These are phyloP conservation scores for Trichogramma dendrolimi DNA, from an alignment of 2,888 invertebrate genomes.

Conservation along the genomic window DNA sequence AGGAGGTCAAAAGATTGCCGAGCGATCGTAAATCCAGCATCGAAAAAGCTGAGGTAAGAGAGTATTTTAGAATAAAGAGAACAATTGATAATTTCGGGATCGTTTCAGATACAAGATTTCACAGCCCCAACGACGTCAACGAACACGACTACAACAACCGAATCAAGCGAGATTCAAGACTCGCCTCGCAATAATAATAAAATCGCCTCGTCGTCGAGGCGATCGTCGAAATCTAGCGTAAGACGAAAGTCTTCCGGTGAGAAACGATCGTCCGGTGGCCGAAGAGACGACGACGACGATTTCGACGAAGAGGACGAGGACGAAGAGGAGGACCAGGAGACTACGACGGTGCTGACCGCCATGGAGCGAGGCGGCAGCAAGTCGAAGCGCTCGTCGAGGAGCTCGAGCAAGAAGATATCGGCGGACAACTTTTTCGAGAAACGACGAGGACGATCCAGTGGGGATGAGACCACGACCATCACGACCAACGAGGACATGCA, in stretches of 20 bases:
- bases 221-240: neutral
- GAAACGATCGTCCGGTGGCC: neutral
- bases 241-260: slow-evolving; percentile 16
- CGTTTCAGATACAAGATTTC: too few relatives aligned
- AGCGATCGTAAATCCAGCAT: slow-evolving; percentile 3
- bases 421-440: slow-evolving; percentile 15
- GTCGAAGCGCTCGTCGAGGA: slow-evolving; percentile 15
- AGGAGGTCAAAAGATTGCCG: slow-evolving; percentile 7
- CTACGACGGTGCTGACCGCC: slow-evolving; percentile 14
- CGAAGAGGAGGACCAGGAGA: slow-evolving; percentile 1
- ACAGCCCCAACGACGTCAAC: too few relatives aligned
- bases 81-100: too few relatives aligned
- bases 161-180: slow-evolving; percentile 1
- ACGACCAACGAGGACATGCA: slow-evolving; percentile 29
- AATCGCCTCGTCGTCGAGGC: neutral
- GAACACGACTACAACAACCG: too few relatives aligned
- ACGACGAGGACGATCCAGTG: slow-evolving; percentile 18
- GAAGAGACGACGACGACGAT: slow-evolving; percentile 17
- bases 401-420: slow-evolving; percentile 19
- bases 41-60: slow-evolving; percentile 14
- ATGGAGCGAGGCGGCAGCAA: slow-evolving; percentile 13
- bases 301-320: slow-evolving; percentile 17
- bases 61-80: too few relatives aligned
- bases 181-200: neutral
- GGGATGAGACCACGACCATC: slow-evolving; percentile 29